Conservation (phyloP, 2,113 vertebrate species). For the Calyptommatus sinebrachiatus region DNA sequence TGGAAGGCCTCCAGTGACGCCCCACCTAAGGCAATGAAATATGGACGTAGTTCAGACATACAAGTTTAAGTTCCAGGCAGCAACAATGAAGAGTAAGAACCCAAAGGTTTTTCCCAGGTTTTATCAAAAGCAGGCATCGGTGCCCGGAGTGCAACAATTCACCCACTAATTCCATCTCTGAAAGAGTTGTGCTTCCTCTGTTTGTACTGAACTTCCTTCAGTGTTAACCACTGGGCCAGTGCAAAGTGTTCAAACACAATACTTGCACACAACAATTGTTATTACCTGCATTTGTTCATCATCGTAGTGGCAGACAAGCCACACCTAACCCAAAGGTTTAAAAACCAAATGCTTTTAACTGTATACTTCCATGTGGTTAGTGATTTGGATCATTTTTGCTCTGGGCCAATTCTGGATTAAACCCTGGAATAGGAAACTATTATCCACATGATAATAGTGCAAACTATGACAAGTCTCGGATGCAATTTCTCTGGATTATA, state of each 20-base stretch:
- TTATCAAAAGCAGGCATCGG: conserved; percentile 81
- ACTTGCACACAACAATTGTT: conserved; percentile 51
- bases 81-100: conserved; percentile 80
- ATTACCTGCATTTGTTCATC: conserved; percentile 75
- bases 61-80: conserved; percentile 69
- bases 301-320: conserved; percentile 37
- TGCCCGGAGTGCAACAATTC: conserved; percentile 68
- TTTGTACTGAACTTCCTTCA: conserved; percentile 82
- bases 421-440: no score
- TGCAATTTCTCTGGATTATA: no score
- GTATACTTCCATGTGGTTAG: neutral
- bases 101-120: conserved; percentile 81
- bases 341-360: neutral
- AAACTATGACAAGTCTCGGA: no score
- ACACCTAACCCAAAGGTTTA: conserved; percentile 36
- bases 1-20: conserved; percentile 55
- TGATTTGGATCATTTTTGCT: neutral
- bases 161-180: conserved; percentile 73
- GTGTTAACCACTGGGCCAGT: conserved; percentile 67
- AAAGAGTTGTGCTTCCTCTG: conserved; percentile 78
- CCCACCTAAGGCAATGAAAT: conserved; percentile 73
- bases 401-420: no score
- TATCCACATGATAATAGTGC: no score
- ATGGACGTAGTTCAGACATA: conserved; percentile 70
- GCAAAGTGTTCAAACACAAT: conserved; percentile 59